Evolutionary conservation across 1,140 invertebrate species (phyloP), one percentile per base, ranked within the genome.

Genomic region (Lepidurus arcticus): DNA sequence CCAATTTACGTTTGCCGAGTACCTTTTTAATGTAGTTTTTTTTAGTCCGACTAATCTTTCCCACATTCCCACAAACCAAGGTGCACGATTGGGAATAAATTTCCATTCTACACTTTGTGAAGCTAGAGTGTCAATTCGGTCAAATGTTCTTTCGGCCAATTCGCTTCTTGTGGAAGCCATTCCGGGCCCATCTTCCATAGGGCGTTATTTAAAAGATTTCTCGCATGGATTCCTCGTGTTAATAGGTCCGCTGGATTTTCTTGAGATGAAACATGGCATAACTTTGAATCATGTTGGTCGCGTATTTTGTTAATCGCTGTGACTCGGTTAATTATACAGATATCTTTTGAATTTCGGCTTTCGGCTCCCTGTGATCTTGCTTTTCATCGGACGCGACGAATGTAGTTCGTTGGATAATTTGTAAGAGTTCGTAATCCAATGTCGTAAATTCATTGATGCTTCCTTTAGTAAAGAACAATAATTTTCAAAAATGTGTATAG

Each of bases 21-120:
- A 75, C 45, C 42, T 78, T 81, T 53, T 78, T 1, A 81, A 34
- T 13, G 76, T 24, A 9, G 79, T 78, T 74, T 82, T 81, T 24
- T 73, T 80, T 6, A 84, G 76, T 7, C 75, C 42, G 26, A 84
- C 80, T 45, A 85, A 42, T 5, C 83, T 21, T 74, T 85, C 84
- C 77, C 80, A 84, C n/a, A 82, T 82, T n/a, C 83, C 84, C 45
- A 83, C 83, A 53, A 78, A 80, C 81, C 83, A 84, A 53, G 83
- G 82, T 4, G 83, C 78, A 73, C 78, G 76, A 76, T 77, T 76
- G 16, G 81, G 80, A 76, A 45, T 76, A 34, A 47, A 47, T 47
- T 47, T 47, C 45, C 45, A 47, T 47, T 47, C 45, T 47, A 47
- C 45, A 47, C 45, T 47, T 47, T 47, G 45, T 47, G 45, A 47